Conservation (phyloP, 2,888 invertebrate genomes). For the Strigamia crassipes region DNA sequence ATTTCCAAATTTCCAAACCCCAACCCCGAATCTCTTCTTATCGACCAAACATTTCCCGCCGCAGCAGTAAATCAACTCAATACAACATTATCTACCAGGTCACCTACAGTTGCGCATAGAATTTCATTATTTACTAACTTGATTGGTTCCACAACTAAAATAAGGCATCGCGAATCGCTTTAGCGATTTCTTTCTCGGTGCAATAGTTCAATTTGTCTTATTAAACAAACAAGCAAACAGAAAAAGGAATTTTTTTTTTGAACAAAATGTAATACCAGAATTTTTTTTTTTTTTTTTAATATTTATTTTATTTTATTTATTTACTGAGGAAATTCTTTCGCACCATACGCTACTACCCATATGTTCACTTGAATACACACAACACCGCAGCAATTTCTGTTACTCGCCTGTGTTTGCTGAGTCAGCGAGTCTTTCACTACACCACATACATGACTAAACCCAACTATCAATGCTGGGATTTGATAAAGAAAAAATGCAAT, state of each 20-base stretch:
- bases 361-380: slow-evolving; percentile 27
- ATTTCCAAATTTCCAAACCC: too few species aligned
- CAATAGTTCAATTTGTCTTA: slow-evolving; percentile 8
- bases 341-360: not conserved
- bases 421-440: slow-evolving; percentile 14
- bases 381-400: slow-evolving; percentile 37
- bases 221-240: not conserved
- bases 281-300: not conserved
- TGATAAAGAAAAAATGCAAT: not conserved
- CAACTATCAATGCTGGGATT: not conserved
- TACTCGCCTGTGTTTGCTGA: slow-evolving; percentile 19
- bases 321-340: slow-evolving; percentile 29
- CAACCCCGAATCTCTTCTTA: too few species aligned
- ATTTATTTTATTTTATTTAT: not conserved
- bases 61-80: too few species aligned
- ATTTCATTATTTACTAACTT: not conserved
- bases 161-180: not conserved
- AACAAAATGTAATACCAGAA: not conserved
- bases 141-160: not conserved
- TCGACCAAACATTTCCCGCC: too few species aligned
- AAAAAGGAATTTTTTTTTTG: not conserved
- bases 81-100: too few species aligned
- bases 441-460: slow-evolving; percentile 19
- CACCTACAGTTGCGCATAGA: too few species aligned
- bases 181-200: not conserved